Percentiles rank a stretch among this genome's conserved stretches.
phyloP scores from a whole-genome alignment of 1,140 invertebrate genomes.

The Drosophila yakuba region DNA sequence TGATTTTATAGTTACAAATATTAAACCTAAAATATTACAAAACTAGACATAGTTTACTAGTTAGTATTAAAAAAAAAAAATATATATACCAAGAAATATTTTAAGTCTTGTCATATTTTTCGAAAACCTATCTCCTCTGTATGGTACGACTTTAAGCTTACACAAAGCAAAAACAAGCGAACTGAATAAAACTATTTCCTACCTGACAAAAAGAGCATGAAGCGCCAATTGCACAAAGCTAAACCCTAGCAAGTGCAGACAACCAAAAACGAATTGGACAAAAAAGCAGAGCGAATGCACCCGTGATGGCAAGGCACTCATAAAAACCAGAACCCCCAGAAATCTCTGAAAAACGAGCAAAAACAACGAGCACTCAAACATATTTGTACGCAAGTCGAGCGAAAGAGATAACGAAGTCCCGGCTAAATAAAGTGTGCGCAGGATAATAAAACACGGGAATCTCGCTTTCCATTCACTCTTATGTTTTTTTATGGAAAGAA shows the following conservation, averaged over 20 bases:
- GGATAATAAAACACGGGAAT: slow-evolving; percentile 42
- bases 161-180: background rate
- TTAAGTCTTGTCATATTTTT: no score
- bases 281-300: slow-evolving; percentile 51
- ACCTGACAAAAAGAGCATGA: slow-evolving; percentile 44
- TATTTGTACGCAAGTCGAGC: slow-evolving; percentile 63
- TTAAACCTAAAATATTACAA: background rate
- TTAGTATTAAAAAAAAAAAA: background rate
- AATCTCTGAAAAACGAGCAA: slow-evolving; percentile 25
- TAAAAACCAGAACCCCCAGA: slow-evolving; percentile 16
- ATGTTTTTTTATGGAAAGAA: slow-evolving; percentile 11
- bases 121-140: background rate
- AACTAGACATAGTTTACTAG: background rate
- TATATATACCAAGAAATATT: no score
- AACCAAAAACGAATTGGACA: slow-evolving; percentile 17
- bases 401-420: slow-evolving; percentile 62
- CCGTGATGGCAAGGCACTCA: slow-evolving; percentile 18
- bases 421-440: slow-evolving; percentile 34
- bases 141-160: background rate
- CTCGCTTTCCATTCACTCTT: slow-evolving; percentile 49
- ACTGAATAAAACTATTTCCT: slow-evolving; percentile 39
- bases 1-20: no score
- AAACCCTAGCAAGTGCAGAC: slow-evolving; percentile 47
- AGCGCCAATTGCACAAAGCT: slow-evolving; percentile 30
- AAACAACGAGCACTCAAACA: slow-evolving; percentile 45